Base-by-base conservation (phyloP, 2,888 invertebrate genomes). In the Lepetodrilus schrolli region DNA sequence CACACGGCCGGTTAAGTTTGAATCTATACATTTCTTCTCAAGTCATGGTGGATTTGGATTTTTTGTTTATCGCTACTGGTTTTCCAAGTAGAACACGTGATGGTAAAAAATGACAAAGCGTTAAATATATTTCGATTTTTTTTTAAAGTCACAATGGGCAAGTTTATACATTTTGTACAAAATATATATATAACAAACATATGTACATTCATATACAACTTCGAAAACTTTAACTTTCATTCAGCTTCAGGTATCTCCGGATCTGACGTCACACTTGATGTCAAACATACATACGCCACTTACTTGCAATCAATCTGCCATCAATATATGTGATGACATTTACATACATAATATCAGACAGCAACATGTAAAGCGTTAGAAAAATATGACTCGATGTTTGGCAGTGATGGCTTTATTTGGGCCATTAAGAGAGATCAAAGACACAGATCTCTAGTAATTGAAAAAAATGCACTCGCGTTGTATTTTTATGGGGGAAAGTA, bases 181-280 rank as follows among this genome's bases (percentile, higher is more conserved):
- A 58, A 58, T 58, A 58, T 58, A 58, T 58, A 58, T 58, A 58
- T 58, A 58, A 26, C 34, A 26, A 58, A 58, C 58, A 58, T 58
- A 58, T 58, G 34, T 58, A 58, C 58, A 58, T 17, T 43, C 43
- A 17, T 43, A 17, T 17, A 43, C 43, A 43, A 43, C 43, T 17
- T 43, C 17, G 4, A 23, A n/a, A 30, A 58, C 17, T n/a, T 13
- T 26, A 58, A 58, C 58, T 17, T 58, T 30, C 34, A 58, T 58
- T 58, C 58, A 13, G 26, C 34, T 58, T 58, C 58, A 26, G 58
- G 58, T 58, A 30, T 30, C 34, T 4, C 58, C 58, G 58, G 58
- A 58, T 30, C 26, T 58, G 58, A 58, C 58, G 58, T 58, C 58
- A 58, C 17, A 58, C n/a, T 30, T 43, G 43, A 17, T 43, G 17